Percentiles rank a stretch among this genome's conserved stretches.
These are phyloP conservation scores for Drosophila sp. DNA, from an alignment of 1,140 invertebrate species.

Conservation along the genomic window DNA sequence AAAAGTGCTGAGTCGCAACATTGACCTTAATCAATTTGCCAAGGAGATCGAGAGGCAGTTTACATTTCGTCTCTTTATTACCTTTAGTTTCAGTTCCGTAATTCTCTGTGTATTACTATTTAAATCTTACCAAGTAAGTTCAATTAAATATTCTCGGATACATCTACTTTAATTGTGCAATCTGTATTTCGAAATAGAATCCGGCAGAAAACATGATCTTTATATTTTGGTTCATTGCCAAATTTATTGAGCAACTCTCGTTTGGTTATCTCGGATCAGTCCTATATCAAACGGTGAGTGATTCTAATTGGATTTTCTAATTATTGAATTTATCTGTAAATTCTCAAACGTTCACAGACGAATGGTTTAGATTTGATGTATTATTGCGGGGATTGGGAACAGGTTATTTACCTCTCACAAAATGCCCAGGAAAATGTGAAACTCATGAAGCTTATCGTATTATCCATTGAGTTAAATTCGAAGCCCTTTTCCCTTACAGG, in stretches of 20 bases:
- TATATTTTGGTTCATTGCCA: slow-evolving; percentile 29
- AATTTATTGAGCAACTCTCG: slow-evolving; percentile 16
- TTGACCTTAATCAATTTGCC: slow-evolving; percentile 40
- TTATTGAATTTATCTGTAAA: not conserved
- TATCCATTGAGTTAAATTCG: slow-evolving; percentile 44
- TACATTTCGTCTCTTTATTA: slow-evolving; percentile 45
- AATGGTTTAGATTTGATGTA: slow-evolving; percentile 37
- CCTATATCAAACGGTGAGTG: slow-evolving; percentile 16
- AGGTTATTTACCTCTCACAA: slow-evolving; percentile 28
- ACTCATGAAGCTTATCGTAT: slow-evolving; percentile 44
- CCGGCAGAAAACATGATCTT: slow-evolving; percentile 8
- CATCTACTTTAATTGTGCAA: no score
- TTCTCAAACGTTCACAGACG: slow-evolving; percentile 19
- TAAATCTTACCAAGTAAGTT: slow-evolving; percentile 33
- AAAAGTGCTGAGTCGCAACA: slow-evolving; percentile 31
- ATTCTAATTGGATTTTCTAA: no score
- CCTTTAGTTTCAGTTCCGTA: slow-evolving; percentile 31
- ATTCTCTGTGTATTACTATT: slow-evolving; percentile 39
- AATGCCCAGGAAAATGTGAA: slow-evolving; percentile 38
- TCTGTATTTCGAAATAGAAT: not conserved
- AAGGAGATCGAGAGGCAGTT: slow-evolving; percentile 27
- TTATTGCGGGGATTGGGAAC: slow-evolving; percentile 41
- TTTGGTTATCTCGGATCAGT: slow-evolving; percentile 28
- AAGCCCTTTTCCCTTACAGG: slow-evolving; percentile 40
- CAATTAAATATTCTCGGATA: not conserved